Conservation (phyloP, 2,888 invertebrate genomes). For the Dermolepida albohirtum region DNA sequence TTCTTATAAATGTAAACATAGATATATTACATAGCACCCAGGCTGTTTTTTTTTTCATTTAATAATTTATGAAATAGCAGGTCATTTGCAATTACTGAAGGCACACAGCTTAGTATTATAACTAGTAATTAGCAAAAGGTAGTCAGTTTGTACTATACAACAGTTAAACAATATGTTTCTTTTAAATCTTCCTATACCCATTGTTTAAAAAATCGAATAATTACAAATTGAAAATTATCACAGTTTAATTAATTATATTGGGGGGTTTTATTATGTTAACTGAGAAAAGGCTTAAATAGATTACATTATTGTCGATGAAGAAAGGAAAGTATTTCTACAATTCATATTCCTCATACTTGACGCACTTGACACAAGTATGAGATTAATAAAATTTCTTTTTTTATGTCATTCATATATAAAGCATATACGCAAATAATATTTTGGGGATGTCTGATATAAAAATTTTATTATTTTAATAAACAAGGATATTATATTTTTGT, state of each 20-base stretch:
- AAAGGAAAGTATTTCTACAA: no score
- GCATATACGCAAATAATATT: conserved; percentile 8
- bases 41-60: conserved; percentile 56
- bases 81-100: conserved; percentile 83
- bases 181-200: conserved; percentile 7
- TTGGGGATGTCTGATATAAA: neutral
- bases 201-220: conserved; percentile 9
- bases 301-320: no score
- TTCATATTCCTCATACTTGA: no score
- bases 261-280: no score
- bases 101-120: conserved; percentile 77
- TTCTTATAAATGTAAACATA: conserved; percentile 60
- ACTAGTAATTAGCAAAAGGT: conserved; percentile 67
- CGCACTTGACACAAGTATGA: no score
- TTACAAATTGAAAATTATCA: neutral
- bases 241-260: neutral
- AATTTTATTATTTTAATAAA: conserved; percentile 1
- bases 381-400: no score
- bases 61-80: conserved; percentile 64
- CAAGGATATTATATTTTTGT: no score
- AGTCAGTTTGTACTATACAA: conserved; percentile 66
- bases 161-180: conserved; percentile 61
- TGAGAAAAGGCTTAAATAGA: no score
- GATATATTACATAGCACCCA: conserved; percentile 64
- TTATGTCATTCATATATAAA: neutral